A percentile compares a stretch with the other conserved stretches of the same genome.
These are phyloP conservation scores for Etheostoma perlongum DNA, from an alignment of 2,797 vertebrate genomes.

Conservation along the genomic window DNA sequence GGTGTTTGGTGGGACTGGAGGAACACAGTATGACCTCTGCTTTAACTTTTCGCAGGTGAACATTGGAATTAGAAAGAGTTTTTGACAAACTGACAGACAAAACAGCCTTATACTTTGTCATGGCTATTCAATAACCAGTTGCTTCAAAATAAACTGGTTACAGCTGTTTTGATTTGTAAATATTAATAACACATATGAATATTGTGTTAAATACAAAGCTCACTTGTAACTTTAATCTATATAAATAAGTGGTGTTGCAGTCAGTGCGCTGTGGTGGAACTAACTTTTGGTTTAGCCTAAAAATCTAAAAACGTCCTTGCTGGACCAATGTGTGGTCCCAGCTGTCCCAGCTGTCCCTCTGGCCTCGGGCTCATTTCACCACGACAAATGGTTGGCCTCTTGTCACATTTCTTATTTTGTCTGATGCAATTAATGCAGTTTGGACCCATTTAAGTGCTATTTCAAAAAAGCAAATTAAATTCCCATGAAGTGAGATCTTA, in stretches of 20 bases:
- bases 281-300: neutral
- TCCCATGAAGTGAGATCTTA: neutral
- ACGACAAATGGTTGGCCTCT: too few relatives aligned
- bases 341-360: neutral
- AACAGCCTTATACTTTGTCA: neutral
- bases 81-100: neutral
- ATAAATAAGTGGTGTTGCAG: too few relatives aligned
- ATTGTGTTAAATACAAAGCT: neutral
- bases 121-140: neutral
- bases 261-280: neutral
- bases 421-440: neutral
- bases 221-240: neutral
- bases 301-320: neutral
- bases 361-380: neutral
- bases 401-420: too few relatives aligned
- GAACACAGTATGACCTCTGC: neutral
- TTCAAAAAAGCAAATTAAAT: neutral
- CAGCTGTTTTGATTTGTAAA: neutral
- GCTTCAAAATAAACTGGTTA: neutral
- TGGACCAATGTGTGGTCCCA: neutral
- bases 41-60: neutral
- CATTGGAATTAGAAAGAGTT: neutral
- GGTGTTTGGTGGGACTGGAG: neutral
- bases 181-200: too few relatives aligned
- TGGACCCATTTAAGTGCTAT: neutral